These are phyloP conservation scores for Hololepta plana DNA, from an alignment of 2,888 invertebrate genomes.

Conservation along the genomic window DNA sequence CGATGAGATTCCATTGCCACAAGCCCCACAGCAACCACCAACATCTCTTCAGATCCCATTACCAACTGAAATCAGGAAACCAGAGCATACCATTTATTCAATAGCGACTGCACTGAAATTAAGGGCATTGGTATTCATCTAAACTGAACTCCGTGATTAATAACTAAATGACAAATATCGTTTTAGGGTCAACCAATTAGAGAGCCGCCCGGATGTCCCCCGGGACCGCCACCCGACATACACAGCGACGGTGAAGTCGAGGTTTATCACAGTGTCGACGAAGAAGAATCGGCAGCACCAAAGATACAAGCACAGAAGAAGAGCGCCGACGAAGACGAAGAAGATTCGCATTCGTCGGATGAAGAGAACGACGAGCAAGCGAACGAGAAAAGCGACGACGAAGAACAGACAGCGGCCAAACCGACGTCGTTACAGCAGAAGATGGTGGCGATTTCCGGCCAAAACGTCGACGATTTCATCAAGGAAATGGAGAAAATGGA, in stretches of 20 bases:
- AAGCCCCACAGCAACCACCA: conserved; percentile 32
- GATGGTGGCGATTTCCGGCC: conserved; percentile 77
- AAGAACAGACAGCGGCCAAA: conserved; percentile 23
- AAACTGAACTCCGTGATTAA: background rate
- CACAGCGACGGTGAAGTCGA: conserved; percentile 43
- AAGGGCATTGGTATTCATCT: conserved; percentile 21
- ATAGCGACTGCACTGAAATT: conserved; percentile 27
- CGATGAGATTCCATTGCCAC: conserved; percentile 90
- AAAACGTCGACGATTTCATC: conserved; percentile 85
- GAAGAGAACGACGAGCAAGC: conserved; percentile 10
- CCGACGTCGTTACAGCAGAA: conserved; percentile 68
- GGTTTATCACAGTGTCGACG: conserved; percentile 20
- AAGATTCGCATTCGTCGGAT: conserved; percentile 13
- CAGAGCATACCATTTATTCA: conserved; percentile 27
- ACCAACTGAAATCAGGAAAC: conserved; percentile 23
- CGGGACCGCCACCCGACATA: conserved; percentile 64
- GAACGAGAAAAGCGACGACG: conserved; percentile 10
- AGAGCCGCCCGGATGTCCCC: conserved; percentile 75
- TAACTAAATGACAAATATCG: background rate
- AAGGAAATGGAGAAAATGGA: conserved; percentile 80
- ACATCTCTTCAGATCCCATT: conserved; percentile 17
- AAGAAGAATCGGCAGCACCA: conserved; percentile 12
- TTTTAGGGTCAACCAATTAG: conserved; percentile 31
- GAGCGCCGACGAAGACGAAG: conserved; percentile 27
- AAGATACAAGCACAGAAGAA: conserved; percentile 23